These are phyloP conservation scores for Sphaerophoria rueppellii DNA, from an alignment of 2,888 invertebrate species.

Conservation along the genomic window DNA sequence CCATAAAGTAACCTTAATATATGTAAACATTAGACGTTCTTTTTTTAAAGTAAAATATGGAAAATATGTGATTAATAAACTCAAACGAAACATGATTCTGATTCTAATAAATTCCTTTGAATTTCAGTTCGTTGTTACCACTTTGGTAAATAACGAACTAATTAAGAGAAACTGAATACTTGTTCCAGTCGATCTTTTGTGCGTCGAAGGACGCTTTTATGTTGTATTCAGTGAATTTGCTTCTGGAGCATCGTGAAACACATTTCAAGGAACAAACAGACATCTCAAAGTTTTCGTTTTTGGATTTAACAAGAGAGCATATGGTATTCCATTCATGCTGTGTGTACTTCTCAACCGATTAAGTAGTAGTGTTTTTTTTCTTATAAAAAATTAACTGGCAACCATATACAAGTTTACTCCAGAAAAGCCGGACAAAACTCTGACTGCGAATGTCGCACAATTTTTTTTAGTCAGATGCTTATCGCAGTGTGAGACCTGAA, in stretches of 20 bases:
- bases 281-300: background rate
- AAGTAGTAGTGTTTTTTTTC: no score
- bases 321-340: no score
- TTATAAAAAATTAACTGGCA: background rate
- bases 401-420: background rate
- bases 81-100: constrained; percentile 65
- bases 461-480: constrained; percentile 44
- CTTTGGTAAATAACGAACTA: background rate
- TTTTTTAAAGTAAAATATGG: constrained; percentile 61
- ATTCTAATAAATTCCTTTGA: constrained; percentile 39
- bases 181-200: no score
- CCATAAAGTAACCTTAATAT: constrained; percentile 55
- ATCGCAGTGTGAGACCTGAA: constrained; percentile 47
- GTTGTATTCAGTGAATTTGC: no score
- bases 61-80: constrained; percentile 66
- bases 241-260: no score
- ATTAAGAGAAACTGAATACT: background rate
- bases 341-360: no score
- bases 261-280: no score
- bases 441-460: constrained; percentile 27
- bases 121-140: background rate
- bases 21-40: constrained; percentile 9
- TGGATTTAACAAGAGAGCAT: no score
- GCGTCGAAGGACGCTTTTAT: no score
- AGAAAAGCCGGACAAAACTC: background rate